Evolutionary conservation across 2,888 invertebrate species (phyloP).

Genomic region (Willowsia nigromaculata): DNA sequence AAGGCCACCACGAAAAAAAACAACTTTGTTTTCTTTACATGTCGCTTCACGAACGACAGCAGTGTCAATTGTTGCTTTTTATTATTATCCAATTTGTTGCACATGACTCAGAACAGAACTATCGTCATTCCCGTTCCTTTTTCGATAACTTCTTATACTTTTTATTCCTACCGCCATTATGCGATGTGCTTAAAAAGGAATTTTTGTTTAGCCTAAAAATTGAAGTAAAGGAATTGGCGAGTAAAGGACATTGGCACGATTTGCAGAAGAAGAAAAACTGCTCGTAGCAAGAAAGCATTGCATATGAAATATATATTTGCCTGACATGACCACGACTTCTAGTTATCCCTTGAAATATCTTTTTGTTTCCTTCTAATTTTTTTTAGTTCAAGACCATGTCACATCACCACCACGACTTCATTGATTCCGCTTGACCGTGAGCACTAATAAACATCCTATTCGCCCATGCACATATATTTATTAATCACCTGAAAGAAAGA

Average conservation of each 20-base stretch:
- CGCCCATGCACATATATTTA: background rate
- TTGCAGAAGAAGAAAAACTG: background rate
- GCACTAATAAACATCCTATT: conserved; percentile 25
- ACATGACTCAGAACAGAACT: background rate
- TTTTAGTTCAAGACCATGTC: conserved; percentile 67
- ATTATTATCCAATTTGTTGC: background rate
- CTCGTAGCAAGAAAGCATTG: background rate
- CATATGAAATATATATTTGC: background rate
- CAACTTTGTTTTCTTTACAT: background rate
- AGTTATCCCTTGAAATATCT: conserved; percentile 39
- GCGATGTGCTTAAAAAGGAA: conserved; percentile 13
- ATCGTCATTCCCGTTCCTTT: background rate
- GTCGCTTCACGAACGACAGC: background rate
- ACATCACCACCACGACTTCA: conserved; percentile 27
- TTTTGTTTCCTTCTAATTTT: conserved; percentile 57
- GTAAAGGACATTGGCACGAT: conserved; percentile 6
- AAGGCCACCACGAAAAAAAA: background rate
- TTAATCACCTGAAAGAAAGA: background rate
- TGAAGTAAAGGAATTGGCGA: conserved; percentile 10
- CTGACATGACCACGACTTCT: conserved; percentile 19
- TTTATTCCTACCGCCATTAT: background rate
- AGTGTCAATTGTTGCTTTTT: background rate
- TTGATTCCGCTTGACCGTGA: conserved; percentile 46
- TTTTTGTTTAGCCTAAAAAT: conserved; percentile 11
- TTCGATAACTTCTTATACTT: background rate